Conservation (phyloP, 2,113 vertebrate genomes). For the Condylura cristata region DNA sequence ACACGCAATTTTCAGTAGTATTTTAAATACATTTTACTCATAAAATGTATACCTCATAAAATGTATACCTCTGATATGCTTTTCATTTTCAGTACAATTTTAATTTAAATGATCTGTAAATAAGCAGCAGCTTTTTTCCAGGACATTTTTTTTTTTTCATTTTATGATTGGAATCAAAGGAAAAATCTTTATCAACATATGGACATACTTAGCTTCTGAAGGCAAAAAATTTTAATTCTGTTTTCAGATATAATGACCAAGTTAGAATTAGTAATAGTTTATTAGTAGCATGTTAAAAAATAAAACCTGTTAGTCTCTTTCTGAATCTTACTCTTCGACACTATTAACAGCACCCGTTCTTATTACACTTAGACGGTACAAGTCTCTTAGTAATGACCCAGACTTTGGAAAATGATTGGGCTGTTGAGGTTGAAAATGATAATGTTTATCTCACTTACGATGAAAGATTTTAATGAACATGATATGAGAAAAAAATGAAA, state of each 20-base stretch:
- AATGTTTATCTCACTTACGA: background rate
- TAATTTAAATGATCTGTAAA: background rate
- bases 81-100: background rate
- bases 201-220: background rate
- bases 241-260: background rate
- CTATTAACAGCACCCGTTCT: background rate
- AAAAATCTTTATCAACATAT: background rate
- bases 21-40: background rate
- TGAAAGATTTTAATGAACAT: background rate
- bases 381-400: background rate
- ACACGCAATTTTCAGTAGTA: background rate
- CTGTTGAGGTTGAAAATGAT: background rate
- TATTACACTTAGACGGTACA: background rate
- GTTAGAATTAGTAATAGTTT: background rate
- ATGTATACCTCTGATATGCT: background rate
- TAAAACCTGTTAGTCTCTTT: background rate
- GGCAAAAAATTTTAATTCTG: background rate
- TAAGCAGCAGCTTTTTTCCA: background rate
- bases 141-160: background rate
- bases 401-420: background rate
- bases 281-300: too few species aligned
- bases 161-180: background rate
- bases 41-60: background rate
- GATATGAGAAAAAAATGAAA: slow-evolving; percentile 9
- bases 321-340: background rate